phyloP scores from a whole-genome alignment of 2,113 vertebrate species.

The Cyprinus carpio region DNA sequence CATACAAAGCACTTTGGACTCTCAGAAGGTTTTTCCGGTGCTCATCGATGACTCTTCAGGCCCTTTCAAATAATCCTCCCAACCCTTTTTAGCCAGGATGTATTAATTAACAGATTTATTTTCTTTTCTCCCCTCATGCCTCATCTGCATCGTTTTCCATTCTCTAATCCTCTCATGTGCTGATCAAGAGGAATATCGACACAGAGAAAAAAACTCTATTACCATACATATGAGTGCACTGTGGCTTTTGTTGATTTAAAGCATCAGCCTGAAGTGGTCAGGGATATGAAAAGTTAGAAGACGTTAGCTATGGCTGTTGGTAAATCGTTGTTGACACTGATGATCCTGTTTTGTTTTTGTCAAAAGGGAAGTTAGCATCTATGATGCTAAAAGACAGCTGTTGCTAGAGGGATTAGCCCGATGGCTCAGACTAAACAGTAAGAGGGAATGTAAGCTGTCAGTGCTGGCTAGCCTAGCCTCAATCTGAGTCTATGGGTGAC shows the following conservation, averaged over 20 bases:
- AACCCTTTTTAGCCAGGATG: constrained; percentile 57
- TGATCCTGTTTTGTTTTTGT: constrained; percentile 68
- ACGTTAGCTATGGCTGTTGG: constrained; percentile 59
- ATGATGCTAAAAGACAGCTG: constrained; percentile 75
- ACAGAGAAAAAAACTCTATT: constrained; percentile 46
- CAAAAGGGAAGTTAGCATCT: constrained; percentile 68
- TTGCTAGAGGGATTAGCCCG: constrained; percentile 71
- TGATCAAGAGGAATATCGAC: constrained; percentile 61
- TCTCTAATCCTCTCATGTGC: constrained; percentile 18
- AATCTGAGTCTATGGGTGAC: constrained; percentile 60
- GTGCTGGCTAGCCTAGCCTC: constrained; percentile 61
- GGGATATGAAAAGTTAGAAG: constrained; percentile 65
- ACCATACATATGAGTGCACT: constrained; percentile 57
- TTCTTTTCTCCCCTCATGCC: constrained; percentile 63
- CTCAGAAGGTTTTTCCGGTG: constrained; percentile 49
- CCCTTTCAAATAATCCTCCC: constrained; percentile 61
- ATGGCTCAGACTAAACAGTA: constrained; percentile 58
- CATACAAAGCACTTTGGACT: constrained; percentile 68
- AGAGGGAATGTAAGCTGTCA: constrained; percentile 67
- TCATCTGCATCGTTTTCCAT: constrained; percentile 69
- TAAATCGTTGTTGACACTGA: constrained; percentile 64
- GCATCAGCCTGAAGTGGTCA: constrained; percentile 60
- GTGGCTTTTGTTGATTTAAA: constrained; percentile 51
- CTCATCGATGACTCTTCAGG: constrained; percentile 53
- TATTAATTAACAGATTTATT: constrained; percentile 74